phyloP scores from a whole-genome alignment of 2,797 vertebrate genomes.

The Leuciscus waleckii region DNA sequence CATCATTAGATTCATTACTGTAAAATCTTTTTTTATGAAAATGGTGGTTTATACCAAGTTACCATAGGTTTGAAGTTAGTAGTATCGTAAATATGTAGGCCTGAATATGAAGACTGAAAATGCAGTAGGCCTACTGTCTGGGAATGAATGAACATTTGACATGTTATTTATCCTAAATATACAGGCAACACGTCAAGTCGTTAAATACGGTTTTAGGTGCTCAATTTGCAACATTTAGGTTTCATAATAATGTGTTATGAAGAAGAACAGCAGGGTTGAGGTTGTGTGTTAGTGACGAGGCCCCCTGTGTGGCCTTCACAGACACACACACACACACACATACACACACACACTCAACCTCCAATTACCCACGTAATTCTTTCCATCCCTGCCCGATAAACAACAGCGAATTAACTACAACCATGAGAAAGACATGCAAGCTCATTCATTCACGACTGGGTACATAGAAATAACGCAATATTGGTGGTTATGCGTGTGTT shows the following conservation, averaged over 20 bases:
- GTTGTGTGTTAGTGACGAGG: constrained; percentile 61
- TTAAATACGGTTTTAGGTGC: neutral
- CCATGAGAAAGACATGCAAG: constrained; percentile 3
- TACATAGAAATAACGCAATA: neutral
- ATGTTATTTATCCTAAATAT: neutral
- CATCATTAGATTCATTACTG: neutral
- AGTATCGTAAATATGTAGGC: neutral
- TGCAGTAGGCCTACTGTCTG: neutral
- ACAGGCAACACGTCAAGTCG: neutral
- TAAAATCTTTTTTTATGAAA: neutral
- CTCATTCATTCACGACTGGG: neutral
- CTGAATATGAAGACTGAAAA: neutral
- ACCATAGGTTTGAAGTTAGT: neutral
- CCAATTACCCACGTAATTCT: constrained; percentile 46
- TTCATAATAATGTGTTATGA: constrained; percentile 1
- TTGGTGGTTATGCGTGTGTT: neutral
- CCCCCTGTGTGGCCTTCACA: constrained; percentile 67
- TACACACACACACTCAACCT: constrained; percentile 38
- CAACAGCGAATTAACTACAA: constrained; percentile 35
- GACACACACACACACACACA: constrained; percentile 21
- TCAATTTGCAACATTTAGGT: neutral
- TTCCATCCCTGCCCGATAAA: constrained; percentile 50
- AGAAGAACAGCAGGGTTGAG: constrained; percentile 57
- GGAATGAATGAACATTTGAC: constrained; percentile 19
- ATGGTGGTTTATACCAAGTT: neutral